Conservation (phyloP, 2,797 vertebrate genomes). For the Calcarius lapponicus region DNA sequence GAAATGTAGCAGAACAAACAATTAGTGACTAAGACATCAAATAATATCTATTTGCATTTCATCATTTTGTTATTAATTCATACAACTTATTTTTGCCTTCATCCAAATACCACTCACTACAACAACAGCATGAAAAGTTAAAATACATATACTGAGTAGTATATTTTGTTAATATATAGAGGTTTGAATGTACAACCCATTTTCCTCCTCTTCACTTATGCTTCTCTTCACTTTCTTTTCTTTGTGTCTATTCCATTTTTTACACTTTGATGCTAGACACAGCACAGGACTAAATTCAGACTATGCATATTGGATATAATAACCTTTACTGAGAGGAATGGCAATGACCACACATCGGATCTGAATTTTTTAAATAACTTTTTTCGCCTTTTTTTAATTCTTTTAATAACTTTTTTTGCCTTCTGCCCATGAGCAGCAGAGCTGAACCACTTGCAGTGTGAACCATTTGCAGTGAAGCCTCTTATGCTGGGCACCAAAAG, state of each 20-base stretch:
- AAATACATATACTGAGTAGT: background rate
- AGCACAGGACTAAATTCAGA: background rate
- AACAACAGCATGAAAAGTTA: constrained; percentile 31
- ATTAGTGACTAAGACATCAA: background rate
- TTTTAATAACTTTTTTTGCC: background rate
- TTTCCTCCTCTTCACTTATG: background rate
- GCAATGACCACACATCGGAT: background rate
- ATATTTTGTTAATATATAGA: background rate
- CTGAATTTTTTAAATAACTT: background rate
- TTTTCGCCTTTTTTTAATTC: background rate
- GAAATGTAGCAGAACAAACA: background rate
- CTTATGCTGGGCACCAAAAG: background rate
- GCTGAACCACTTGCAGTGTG: background rate
- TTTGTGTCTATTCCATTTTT: background rate
- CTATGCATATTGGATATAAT: background rate
- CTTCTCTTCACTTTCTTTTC: background rate
- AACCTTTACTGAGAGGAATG: background rate
- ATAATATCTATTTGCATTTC: background rate
- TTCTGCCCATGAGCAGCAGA: background rate
- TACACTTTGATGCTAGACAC: background rate
- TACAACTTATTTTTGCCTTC: constrained; percentile 14
- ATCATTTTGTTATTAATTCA: constrained; percentile 16
- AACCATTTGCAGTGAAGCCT: background rate
- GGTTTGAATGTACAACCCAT: background rate
- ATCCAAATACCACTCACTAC: constrained; percentile 1